Conservation (phyloP, 2,113 vertebrate species). For the Barnardius zonarius region DNA sequence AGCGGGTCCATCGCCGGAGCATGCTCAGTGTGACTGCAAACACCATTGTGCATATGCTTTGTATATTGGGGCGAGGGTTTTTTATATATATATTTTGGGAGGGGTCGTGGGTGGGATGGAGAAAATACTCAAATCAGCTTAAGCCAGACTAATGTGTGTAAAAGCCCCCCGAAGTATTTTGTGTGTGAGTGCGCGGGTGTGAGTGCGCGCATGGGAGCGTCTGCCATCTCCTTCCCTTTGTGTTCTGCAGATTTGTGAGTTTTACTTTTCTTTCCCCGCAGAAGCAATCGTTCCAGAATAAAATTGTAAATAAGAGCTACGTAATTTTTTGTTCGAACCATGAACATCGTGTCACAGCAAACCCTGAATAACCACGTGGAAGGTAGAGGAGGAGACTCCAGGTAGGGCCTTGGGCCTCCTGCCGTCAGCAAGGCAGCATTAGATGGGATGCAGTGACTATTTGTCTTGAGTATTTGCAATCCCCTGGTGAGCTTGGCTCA, state of each 20-base stretch:
- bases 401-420: background rate
- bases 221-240: slow-evolving; percentile 63
- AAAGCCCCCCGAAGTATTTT: slow-evolving; percentile 62
- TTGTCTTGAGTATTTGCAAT: slow-evolving; percentile 58
- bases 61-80: slow-evolving; percentile 76
- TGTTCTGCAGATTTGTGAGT: slow-evolving; percentile 65
- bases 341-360: slow-evolving; percentile 67
- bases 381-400: slow-evolving; percentile 39
- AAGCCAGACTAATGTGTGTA: slow-evolving; percentile 71
- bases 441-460: slow-evolving; percentile 45
- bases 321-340: slow-evolving; percentile 56
- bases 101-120: slow-evolving; percentile 57
- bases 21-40: slow-evolving; percentile 68
- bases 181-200: slow-evolving; percentile 63
- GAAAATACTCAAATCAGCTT: slow-evolving; percentile 66
- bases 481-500: slow-evolving; percentile 11
- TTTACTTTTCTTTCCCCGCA: background rate
- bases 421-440: background rate
- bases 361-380: slow-evolving; percentile 50
- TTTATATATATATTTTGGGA: slow-evolving; percentile 69
- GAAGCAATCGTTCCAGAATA: slow-evolving; percentile 73
- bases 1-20: slow-evolving; percentile 63
- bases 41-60: slow-evolving; percentile 72
- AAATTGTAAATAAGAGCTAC: slow-evolving; percentile 80
- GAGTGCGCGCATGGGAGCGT: slow-evolving; percentile 48